Percentiles rank a stretch among this genome's conserved stretches.
phyloP scores from a whole-genome alignment of 2,888 invertebrate genomes.

The Epistrophella euchroma region DNA sequence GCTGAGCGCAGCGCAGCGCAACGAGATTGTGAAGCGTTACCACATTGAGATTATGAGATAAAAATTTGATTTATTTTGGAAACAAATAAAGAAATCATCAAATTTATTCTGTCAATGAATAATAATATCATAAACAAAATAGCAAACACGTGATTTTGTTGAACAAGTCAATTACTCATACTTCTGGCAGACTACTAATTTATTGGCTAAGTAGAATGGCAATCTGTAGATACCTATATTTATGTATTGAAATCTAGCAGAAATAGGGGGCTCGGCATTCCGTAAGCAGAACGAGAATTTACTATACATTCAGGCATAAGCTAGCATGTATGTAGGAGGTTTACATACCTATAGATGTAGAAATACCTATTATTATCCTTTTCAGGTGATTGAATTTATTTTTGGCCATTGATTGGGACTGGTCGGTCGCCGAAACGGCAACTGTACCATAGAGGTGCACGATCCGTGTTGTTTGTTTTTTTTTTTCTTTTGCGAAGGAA shows the following conservation, averaged over 20 bases:
- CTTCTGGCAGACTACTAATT: conserved; percentile 54
- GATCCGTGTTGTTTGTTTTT: background rate
- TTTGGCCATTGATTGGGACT: conserved; percentile 63
- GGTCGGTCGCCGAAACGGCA: conserved; percentile 7
- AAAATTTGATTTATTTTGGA: conserved; percentile 65
- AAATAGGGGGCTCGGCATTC: conserved; percentile 70
- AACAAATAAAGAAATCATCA: conserved; percentile 19
- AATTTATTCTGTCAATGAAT: conserved; percentile 37
- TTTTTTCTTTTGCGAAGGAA: conserved; percentile 47
- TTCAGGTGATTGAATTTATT: conserved; percentile 72
- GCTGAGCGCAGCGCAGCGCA: background rate
- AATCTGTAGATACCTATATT: background rate
- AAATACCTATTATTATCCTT: conserved; percentile 55
- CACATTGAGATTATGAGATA: conserved; percentile 54
- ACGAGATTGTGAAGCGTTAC: background rate
- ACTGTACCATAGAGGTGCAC: background rate
- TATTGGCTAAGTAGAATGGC: conserved; percentile 53
- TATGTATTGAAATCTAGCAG: conserved; percentile 13
- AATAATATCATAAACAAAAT: conserved; percentile 30
- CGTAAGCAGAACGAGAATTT: conserved; percentile 28
- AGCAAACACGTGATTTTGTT: conserved; percentile 66
- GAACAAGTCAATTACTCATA: conserved; percentile 65
- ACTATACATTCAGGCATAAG: conserved; percentile 44
- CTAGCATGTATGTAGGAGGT: background rate
- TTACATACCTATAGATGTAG: background rate